Evolutionary conservation across 2,113 vertebrate genomes (phyloP), one percentile per base, ranked within the genome.

Genomic region (Lycocorax pyrrhopterus): DNA sequence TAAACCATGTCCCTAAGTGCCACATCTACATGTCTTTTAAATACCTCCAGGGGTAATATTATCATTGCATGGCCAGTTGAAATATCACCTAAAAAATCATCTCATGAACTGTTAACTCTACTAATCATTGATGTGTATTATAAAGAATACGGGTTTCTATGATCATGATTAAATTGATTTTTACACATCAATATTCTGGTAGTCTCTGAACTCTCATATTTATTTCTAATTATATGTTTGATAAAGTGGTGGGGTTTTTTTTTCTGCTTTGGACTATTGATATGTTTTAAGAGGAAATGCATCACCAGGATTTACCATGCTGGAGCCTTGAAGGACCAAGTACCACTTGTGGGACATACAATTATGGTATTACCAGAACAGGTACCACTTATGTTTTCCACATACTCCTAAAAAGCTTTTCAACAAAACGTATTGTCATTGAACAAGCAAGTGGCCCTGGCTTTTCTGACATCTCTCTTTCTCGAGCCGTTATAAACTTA

Each of bases 21-120:
- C 41, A 39, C 0, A 0, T 69, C 22, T 60, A 19, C 33, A 17
- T 0, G 0, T 35, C 35, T 66, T 79, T 79, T 47, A 66, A 78
- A 52, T 52, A 25, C 27, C 27, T 72, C 9, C 25, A 58, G n/a
- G 10, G 39, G 1, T 80, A 52, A 26, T 72, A 49, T 26, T 58
- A 16, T 59, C 6, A 37, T 39, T 78, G 49, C 18, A 47, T 10
- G 22, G 43, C 15, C 25, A 82, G 37, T n/a, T 46, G 43, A 72
- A 87, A 49, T 17, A 29, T 56, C 27, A 32, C 15, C 25, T 83
- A 56, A 82, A 85, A 66, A 53, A 46, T 21, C 53, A 16, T 17
- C 33, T 51, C 39, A 44, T 3, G 2, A 46, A 69, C 12, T 39
- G 12, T 62, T 62, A 80, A 46, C 7, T 53, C 27, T 88, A 4